Percentiles rank a stretch among this genome's conserved stretches.
Conservation (phyloP, 2,113 vertebrate species). For the Grammomys dolichurus region DNA sequence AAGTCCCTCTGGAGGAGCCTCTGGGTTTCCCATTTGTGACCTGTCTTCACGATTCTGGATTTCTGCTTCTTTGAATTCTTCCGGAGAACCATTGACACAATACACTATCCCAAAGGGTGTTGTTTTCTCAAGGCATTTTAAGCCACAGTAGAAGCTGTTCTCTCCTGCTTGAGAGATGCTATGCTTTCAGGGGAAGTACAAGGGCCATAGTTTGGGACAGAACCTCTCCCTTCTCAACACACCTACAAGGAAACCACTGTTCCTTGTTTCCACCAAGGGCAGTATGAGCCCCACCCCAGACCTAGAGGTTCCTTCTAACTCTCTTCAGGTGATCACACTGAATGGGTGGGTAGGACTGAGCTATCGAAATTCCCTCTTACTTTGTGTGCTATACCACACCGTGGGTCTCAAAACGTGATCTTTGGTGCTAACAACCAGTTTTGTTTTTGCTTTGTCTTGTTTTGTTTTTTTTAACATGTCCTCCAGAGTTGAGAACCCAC, state of each 20-base stretch:
- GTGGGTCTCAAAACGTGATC: background rate
- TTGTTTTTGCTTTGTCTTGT: too few species aligned
- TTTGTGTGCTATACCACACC: background rate
- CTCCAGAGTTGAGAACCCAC: background rate
- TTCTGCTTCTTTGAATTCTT: background rate
- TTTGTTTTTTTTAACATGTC: background rate
- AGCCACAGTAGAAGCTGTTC: background rate
- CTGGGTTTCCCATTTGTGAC: background rate
- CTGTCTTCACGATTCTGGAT: background rate
- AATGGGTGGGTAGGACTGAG: too few species aligned
- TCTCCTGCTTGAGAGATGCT: background rate
- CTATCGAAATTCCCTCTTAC: background rate
- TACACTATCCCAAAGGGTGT: background rate
- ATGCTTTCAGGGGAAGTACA: background rate
- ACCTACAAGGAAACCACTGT: constrained; percentile 25
- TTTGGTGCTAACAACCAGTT: background rate
- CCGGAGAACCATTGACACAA: background rate
- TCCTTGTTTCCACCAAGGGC: constrained; percentile 37
- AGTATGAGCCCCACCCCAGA: background rate
- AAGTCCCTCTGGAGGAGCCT: background rate
- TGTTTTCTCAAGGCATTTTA: constrained; percentile 40
- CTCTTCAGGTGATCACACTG: background rate
- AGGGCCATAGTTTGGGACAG: background rate
- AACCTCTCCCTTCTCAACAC: background rate
- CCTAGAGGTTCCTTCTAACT: background rate